Evolutionary conservation across 2,797 vertebrate species (phyloP).

Genomic region (Pachyuromys duprasi): DNA sequence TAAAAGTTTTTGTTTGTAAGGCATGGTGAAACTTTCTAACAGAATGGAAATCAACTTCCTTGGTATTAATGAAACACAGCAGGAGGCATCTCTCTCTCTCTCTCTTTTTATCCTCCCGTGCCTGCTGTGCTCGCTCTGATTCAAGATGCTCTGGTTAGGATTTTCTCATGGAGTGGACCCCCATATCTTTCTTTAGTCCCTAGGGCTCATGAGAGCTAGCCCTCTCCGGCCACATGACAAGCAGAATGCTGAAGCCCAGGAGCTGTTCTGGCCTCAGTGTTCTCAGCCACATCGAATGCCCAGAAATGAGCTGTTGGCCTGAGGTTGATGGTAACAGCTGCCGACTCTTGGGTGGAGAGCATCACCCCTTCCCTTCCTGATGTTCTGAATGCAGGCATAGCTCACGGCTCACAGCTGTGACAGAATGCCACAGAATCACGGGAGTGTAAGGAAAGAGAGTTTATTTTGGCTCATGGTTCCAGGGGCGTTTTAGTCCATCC

Average conservation of each 20-base stretch:
- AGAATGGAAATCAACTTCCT: background rate
- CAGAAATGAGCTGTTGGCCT: background rate
- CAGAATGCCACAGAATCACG: background rate
- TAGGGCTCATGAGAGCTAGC: background rate
- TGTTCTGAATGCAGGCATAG: background rate
- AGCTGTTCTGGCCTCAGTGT: rapidly evolving
- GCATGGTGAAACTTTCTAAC: background rate
- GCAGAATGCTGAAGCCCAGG: rapidly evolving
- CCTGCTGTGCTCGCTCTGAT: background rate
- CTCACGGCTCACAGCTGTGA: background rate
- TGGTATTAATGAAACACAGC: background rate
- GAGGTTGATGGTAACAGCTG: no score
- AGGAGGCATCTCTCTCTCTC: background rate
- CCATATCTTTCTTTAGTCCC: background rate
- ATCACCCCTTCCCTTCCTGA: background rate
- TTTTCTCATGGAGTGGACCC: background rate
- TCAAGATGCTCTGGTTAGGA: background rate
- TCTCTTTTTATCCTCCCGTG: rapidly evolving
- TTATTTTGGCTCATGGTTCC: background rate
- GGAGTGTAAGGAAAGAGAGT: background rate
- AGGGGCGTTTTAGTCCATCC: background rate
- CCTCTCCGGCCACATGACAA: background rate
- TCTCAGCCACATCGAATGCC: background rate
- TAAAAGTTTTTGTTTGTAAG: conserved; percentile 2
- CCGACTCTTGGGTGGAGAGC: background rate